Conservation (phyloP, 2,888 invertebrate genomes). For the Acleris literana region DNA sequence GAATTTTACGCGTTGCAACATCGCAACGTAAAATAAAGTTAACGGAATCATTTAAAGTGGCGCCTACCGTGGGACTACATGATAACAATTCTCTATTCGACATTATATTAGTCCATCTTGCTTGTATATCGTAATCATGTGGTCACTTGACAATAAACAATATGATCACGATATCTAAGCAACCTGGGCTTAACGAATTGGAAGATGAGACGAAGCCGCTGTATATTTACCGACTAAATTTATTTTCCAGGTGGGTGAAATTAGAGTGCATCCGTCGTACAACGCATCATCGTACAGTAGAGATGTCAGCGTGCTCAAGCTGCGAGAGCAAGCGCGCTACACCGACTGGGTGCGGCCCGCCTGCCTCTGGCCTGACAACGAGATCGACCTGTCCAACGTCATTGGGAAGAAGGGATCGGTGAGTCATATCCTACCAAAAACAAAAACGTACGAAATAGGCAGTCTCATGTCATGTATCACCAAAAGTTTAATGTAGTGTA, state of each 20-base stretch:
- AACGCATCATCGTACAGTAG: slow-evolving; percentile 80
- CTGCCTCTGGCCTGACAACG: slow-evolving; percentile 84
- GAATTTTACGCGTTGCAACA: background rate
- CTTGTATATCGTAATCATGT: too few species aligned
- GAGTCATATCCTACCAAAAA: slow-evolving; percentile 43
- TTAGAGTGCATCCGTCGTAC: slow-evolving; percentile 82
- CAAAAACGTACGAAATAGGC: too few species aligned
- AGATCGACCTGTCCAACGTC: slow-evolving; percentile 65
- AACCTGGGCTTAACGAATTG: too few species aligned
- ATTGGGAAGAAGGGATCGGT: slow-evolving; percentile 79
- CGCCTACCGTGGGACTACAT: slow-evolving; percentile 1
- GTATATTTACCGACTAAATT: background rate
- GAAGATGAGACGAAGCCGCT: background rate
- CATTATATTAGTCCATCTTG: background rate
- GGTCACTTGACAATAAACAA: too few species aligned
- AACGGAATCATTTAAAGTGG: background rate
- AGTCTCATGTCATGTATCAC: too few species aligned
- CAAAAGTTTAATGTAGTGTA: too few species aligned
- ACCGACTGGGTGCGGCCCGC: slow-evolving; percentile 83
- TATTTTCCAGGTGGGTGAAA: slow-evolving; percentile 64
- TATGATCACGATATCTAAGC: too few species aligned
- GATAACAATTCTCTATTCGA: background rate
- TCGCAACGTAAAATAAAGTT: background rate
- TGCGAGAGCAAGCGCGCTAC: slow-evolving; percentile 76
- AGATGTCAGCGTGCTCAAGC: slow-evolving; percentile 83